Evolutionary conservation across 2,888 invertebrate species (phyloP).

Genomic region (Harpalus rubripes): DNA sequence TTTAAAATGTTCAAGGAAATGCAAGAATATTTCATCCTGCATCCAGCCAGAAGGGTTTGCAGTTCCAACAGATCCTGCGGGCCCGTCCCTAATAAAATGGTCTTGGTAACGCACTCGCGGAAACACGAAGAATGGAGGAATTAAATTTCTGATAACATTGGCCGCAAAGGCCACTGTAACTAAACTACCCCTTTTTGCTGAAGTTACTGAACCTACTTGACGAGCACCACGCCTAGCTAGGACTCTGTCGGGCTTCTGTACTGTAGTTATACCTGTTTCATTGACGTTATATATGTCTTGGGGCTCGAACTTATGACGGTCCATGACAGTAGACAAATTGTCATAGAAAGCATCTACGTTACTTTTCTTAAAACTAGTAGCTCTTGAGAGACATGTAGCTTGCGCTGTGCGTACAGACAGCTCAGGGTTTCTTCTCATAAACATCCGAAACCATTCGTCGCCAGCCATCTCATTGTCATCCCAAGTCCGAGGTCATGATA

Average conservation of each 20-base stretch:
- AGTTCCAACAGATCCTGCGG: no score
- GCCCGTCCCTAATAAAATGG: no score
- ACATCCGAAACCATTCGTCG: constrained; percentile 41
- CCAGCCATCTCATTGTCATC: constrained; percentile 70
- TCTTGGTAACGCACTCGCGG: no score
- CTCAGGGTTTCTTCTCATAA: constrained; percentile 68
- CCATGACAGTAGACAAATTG: neutral
- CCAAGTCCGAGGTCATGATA: constrained; percentile 69
- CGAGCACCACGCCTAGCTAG: neutral
- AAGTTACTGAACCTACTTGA: constrained; percentile 1
- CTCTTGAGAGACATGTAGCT: no score
- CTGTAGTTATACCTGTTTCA: neutral
- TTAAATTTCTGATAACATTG: neutral
- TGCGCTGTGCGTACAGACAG: neutral
- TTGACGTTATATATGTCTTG: neutral
- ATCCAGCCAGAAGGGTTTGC: no score
- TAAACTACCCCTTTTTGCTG: neutral
- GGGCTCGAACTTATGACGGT: neutral
- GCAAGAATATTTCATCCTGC: no score
- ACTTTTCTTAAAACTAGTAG: neutral
- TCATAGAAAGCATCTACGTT: neutral
- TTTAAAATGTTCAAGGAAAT: no score
- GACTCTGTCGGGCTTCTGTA: neutral
- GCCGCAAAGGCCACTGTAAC: neutral
- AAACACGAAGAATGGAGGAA: neutral